These are phyloP conservation scores for Rhynchomys soricoides DNA, from an alignment of 2,113 vertebrate species.

Conservation along the genomic window DNA sequence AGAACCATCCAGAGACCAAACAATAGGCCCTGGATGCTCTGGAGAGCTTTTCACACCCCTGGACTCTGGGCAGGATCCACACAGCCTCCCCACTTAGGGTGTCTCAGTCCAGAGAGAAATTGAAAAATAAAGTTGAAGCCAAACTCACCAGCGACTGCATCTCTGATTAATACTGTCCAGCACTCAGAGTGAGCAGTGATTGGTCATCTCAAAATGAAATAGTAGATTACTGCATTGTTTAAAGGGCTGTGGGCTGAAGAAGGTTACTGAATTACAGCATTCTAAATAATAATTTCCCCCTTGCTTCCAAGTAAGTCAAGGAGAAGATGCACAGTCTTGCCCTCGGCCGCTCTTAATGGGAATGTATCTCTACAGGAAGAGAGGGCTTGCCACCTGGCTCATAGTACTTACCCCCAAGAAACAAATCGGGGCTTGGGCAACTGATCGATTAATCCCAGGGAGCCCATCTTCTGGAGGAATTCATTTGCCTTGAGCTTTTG, in stretches of 20 bases:
- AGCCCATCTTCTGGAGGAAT: not conserved
- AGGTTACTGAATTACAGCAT: not conserved
- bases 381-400: conserved; percentile 13
- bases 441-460: not conserved
- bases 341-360: not conserved
- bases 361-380: conserved; percentile 23
- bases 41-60: not conserved
- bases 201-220: conserved; percentile 43
- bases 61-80: not conserved
- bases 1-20: not conserved
- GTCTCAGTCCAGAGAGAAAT: not conserved
- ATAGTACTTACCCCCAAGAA: not conserved
- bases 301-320: not conserved
- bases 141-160: rapidly evolving
- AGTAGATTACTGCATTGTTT: not conserved
- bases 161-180: not conserved
- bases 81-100: rapidly evolving
- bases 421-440: not conserved
- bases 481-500: not conserved
- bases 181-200: not conserved
- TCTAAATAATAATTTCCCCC: not conserved
- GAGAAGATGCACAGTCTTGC: rapidly evolving
- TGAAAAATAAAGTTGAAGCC: not conserved
- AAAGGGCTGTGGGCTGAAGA: not conserved
- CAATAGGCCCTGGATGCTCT: not conserved